These are phyloP conservation scores for Phoenoteleia sp. DNA, from an alignment of 2,888 invertebrate species.

Conservation along the genomic window DNA sequence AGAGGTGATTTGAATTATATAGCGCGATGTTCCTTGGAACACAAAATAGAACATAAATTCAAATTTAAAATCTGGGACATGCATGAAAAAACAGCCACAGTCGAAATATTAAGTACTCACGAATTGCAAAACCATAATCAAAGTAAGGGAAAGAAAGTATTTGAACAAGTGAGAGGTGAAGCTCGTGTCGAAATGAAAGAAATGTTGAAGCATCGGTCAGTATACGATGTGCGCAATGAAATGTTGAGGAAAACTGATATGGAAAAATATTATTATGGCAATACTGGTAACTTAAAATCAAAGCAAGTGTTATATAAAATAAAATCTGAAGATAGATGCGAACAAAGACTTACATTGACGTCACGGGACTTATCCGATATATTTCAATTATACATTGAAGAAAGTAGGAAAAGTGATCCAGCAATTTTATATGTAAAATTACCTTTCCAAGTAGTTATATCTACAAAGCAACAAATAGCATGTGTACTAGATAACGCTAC, in stretches of 20 bases:
- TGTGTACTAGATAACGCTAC: slow-evolving; percentile 1
- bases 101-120: not conserved
- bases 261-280: slow-evolving; percentile 25
- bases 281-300: not conserved
- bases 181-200: slow-evolving; percentile 14
- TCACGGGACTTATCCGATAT: slow-evolving; percentile 8
- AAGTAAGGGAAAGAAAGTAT: not conserved
- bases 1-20: not conserved
- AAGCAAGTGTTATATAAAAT: slow-evolving; percentile 30
- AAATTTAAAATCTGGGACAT: slow-evolving; percentile 21
- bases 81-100: not conserved
- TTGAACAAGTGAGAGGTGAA: slow-evolving; percentile 19
- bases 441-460: slow-evolving; percentile 13
- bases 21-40: not conserved
- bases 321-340: slow-evolving; percentile 23
- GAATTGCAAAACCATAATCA: not conserved
- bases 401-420: slow-evolving; percentile 4
- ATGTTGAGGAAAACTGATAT: not conserved
- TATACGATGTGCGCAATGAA: not conserved
- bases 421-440: slow-evolving; percentile 10
- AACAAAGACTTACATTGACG: slow-evolving; percentile 1
- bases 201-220: not conserved
- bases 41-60: not conserved
- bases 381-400: not conserved
- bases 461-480: slow-evolving; percentile 6